These are phyloP conservation scores for Pygoscelis adeliae DNA, from an alignment of 2,113 vertebrate species.

Conservation along the genomic window DNA sequence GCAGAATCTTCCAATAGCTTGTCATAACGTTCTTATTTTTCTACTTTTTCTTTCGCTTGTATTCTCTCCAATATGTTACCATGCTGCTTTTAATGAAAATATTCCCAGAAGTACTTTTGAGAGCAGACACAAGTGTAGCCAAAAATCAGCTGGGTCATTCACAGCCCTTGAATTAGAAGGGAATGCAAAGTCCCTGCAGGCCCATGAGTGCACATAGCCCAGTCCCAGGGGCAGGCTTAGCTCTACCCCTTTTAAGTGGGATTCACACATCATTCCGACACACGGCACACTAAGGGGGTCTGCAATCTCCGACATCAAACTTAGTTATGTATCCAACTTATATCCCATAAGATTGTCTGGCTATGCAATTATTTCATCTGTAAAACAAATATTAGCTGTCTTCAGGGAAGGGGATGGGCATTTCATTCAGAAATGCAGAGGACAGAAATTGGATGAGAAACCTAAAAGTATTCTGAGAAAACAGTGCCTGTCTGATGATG, in stretches of 20 bases:
- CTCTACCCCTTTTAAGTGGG: neutral
- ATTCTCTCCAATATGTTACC: neutral
- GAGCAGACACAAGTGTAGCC: neutral
- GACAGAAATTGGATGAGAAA: neutral
- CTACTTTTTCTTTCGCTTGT: neutral
- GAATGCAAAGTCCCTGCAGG: neutral
- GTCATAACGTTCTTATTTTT: neutral
- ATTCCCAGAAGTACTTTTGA: neutral
- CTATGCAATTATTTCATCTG: neutral
- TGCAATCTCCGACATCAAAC: neutral
- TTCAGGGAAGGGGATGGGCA: neutral
- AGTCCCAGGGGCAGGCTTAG: neutral
- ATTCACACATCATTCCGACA: neutral
- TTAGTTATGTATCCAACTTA: neutral
- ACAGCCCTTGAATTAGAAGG: neutral
- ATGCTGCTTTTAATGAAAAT: neutral
- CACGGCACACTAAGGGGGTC: rapidly evolving
- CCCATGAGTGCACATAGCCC: rapidly evolving
- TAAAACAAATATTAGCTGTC: neutral
- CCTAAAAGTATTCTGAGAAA: neutral
- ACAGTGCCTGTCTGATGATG: neutral
- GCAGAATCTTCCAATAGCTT: neutral
- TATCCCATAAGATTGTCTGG: neutral
- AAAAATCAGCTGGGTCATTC: neutral
- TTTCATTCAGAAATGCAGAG: neutral